A percentile compares a stretch with the other conserved stretches of the same genome.
These are phyloP conservation scores for Orientallactaga bullata DNA, from an alignment of 2,113 vertebrate species.

Conservation along the genomic window DNA sequence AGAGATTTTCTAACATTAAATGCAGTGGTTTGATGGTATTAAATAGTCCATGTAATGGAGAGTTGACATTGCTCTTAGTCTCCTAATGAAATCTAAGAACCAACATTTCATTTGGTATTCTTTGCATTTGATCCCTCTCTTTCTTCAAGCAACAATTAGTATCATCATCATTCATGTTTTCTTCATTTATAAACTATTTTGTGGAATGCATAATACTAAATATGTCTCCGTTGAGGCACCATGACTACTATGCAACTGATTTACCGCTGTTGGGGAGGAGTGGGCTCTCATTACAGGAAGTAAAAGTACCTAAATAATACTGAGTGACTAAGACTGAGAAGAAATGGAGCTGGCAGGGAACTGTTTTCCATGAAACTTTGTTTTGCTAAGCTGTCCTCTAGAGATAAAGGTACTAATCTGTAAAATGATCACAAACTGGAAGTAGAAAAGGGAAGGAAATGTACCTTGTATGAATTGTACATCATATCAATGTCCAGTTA, in stretches of 20 bases:
- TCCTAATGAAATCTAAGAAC: conserved; percentile 45
- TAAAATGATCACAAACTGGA: not conserved
- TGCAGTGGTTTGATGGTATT: not conserved
- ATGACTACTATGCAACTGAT: not conserved
- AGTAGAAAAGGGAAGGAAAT: conserved; percentile 16
- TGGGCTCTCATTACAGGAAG: not conserved
- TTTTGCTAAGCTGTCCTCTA: not conserved
- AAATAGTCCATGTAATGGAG: not conserved
- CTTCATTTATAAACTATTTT: conserved; percentile 2
- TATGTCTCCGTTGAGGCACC: not conserved
- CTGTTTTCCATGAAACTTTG: not conserved
- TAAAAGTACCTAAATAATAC: not conserved
- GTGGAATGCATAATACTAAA: not conserved
- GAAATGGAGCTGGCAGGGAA: not conserved
- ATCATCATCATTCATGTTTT: conserved; percentile 10
- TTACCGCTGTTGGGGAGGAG: not conserved
- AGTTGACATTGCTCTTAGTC: not conserved
- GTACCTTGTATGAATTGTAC: not conserved
- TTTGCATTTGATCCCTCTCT: conserved; percentile 31
- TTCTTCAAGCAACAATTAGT: not conserved
- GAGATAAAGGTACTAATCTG: not conserved
- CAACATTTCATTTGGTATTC: not conserved
- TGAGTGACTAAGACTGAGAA: not conserved
- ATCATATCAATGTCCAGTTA: not conserved
- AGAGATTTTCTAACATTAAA: conserved; percentile 1